Percentiles rank a stretch among this genome's conserved stretches.
Evolutionary conservation across 2,888 invertebrate genomes (phyloP).

Genomic region (Volucella inanis): DNA sequence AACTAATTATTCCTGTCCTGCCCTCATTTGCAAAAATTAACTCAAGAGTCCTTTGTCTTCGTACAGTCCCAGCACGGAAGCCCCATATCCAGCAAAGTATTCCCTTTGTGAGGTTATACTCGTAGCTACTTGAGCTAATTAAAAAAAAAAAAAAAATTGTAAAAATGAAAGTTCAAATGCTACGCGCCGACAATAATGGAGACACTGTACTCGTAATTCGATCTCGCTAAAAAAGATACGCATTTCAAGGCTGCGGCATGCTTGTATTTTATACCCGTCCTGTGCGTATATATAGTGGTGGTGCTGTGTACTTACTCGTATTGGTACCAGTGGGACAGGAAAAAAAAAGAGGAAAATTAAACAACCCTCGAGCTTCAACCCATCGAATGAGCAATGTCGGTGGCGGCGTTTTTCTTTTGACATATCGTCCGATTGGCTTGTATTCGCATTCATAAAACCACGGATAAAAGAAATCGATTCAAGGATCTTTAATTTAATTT

Average conservation of each 20-base stretch:
- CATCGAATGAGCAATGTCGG: slow-evolving; percentile 40
- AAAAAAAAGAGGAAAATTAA: neutral
- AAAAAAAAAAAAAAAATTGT: slow-evolving; percentile 47
- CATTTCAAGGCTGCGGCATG: slow-evolving; percentile 47
- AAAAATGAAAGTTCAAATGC: slow-evolving; percentile 38
- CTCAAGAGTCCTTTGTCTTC: slow-evolving; percentile 66
- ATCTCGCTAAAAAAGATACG: slow-evolving; percentile 60
- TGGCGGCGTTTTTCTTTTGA: slow-evolving; percentile 56
- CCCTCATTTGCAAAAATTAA: slow-evolving; percentile 71
- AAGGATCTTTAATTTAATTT: slow-evolving; percentile 66
- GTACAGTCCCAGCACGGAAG: slow-evolving; percentile 46
- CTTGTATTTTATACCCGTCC: slow-evolving; percentile 13
- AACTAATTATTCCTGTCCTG: slow-evolving; percentile 67
- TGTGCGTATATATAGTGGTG: slow-evolving; percentile 54
- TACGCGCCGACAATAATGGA: slow-evolving; percentile 55
- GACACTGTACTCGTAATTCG: slow-evolving; percentile 59
- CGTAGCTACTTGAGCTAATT: slow-evolving; percentile 73
- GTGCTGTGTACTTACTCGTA: slow-evolving; percentile 16
- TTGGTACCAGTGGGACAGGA: neutral
- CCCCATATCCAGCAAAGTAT: slow-evolving; percentile 12
- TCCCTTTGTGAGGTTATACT: slow-evolving; percentile 18
- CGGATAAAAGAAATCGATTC: slow-evolving; percentile 27
- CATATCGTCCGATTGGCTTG: slow-evolving; percentile 51
- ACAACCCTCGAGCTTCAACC: slow-evolving; percentile 27
- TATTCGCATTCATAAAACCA: slow-evolving; percentile 45